Percentiles rank a stretch among this genome's conserved stretches.
phyloP scores from a whole-genome alignment of 2,888 invertebrate genomes.

The Parnassius glacialis region DNA sequence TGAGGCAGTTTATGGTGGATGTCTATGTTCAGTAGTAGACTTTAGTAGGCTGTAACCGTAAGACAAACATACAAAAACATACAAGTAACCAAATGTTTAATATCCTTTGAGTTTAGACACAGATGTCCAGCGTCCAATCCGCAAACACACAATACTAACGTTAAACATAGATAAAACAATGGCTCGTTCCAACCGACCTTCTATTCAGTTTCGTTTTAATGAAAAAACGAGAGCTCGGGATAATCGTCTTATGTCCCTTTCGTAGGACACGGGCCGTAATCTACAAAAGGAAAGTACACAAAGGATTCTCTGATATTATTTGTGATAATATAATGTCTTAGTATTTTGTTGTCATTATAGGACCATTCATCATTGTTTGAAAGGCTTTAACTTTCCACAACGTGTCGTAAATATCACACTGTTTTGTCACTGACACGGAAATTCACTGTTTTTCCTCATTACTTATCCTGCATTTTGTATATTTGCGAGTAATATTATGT shows the following conservation, averaged over 20 bases:
- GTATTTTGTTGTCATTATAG: neutral
- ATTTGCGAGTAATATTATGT: no score
- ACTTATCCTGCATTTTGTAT: no score
- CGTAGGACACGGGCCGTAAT: constrained; percentile 18
- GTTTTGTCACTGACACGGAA: no score
- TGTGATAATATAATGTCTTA: constrained; percentile 13
- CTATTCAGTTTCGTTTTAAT: constrained; percentile 22
- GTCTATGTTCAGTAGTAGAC: no score
- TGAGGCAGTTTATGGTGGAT: no score
- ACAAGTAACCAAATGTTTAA: neutral
- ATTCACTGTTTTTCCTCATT: no score
- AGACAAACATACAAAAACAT: neutral
- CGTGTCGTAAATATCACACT: no score
- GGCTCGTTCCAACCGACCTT: constrained; percentile 10
- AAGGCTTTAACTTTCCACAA: neutral
- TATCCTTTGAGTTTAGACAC: neutral
- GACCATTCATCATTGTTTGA: constrained; percentile 1
- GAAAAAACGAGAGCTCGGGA: constrained; percentile 22
- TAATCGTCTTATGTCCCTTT: constrained; percentile 25
- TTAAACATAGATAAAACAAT: constrained; percentile 23
- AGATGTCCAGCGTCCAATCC: constrained; percentile 13
- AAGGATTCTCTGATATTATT: constrained; percentile 24
- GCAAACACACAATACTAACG: constrained; percentile 12
- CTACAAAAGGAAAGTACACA: constrained; percentile 21
- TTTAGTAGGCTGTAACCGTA: no score